Percentiles rank a stretch among this genome's conserved stretches.
Conservation (phyloP, 1,140 invertebrate genomes). For the Anthonomus grandis region DNA sequence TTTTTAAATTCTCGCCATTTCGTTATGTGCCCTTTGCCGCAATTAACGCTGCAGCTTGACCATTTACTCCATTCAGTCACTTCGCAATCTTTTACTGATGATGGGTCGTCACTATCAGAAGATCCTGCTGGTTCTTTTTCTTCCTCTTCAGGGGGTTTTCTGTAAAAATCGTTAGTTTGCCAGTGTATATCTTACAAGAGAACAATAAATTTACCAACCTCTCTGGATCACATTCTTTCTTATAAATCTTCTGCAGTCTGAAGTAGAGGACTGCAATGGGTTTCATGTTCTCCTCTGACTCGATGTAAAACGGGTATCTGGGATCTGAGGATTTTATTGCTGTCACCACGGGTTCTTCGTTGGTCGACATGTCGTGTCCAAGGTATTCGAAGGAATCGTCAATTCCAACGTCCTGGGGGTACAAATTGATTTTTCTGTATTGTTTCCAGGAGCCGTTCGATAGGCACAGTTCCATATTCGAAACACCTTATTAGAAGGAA, state of each 20-base stretch:
- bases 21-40: conserved; percentile 48
- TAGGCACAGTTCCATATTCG: conserved; percentile 85
- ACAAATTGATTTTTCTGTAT: conserved; percentile 81
- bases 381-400: conserved; percentile 90
- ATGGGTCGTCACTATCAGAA: background rate
- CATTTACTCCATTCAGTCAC: conserved; percentile 56
- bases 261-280: conserved; percentile 83
- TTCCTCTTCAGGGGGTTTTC: conserved; percentile 10
- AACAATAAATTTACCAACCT: conserved; percentile 5
- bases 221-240: conserved; percentile 68
- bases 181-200: too few species aligned
- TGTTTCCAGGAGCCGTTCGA: conserved; percentile 90
- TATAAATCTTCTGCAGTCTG: conserved; percentile 77
- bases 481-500: conserved; percentile 75
- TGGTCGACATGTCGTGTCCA: conserved; percentile 54
- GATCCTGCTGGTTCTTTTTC: conserved; percentile 4
- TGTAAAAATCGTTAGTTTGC: background rate
- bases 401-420: conserved; percentile 95
- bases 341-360: conserved; percentile 58
- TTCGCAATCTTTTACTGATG: conserved; percentile 15
- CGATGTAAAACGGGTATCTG: conserved; percentile 88
- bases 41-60: conserved; percentile 60
- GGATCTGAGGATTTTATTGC: conserved; percentile 76
- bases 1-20: conserved; percentile 22
- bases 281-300: conserved; percentile 76